Base-by-base conservation (phyloP, 30 jellyfish, hydroid and myxozoan species). In the Pseudorhiza aurosa region DNA sequence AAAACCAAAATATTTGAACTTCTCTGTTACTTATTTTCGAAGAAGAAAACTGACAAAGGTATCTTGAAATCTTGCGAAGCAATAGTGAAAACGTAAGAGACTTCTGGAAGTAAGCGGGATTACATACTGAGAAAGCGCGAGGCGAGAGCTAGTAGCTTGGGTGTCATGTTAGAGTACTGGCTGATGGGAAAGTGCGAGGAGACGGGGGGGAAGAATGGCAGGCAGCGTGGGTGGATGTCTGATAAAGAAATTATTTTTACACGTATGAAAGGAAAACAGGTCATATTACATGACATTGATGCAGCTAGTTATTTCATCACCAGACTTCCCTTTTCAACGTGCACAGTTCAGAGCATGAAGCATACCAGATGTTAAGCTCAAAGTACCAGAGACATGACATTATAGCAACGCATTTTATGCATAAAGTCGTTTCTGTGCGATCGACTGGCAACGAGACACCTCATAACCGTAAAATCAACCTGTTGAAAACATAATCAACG, bases 1-100 rank as follows among this genome's bases (percentile, higher is more conserved):
- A 27, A 55, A 55, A 80, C 77, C 69, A 80, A 80, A 80, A 80
- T 80, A 80, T 80, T 80, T 80, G 91, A 80, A 1, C 57, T 80
- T 33, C 63, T 35, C 74, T 46, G 69, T 33, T 55, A 35, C n/a
- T 42, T 4, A 2, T 53, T 37, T 53, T 12, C 1, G 67, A 68
- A n/a, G n/a, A n/a, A n/a, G n/a, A n/a, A n/a, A n/a, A 8, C 49
- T 7, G 47, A 25, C 21, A 10, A 30, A 27, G 47, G 17, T 19
- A 17, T 24, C 14, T 21, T 29, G 17, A 49, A 18, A 19, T 14
- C 2, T 2, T 12, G 44, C 12, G 51, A 10, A 18, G 43, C 25
- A 8, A 29, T 2, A 19, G 56, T 19, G 37, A 43, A 1, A 19
- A 12, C 4, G 56, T 25, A 14, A 43, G 68, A 22, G 46, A 11